Percentiles rank a stretch among this genome's conserved stretches.
Evolutionary conservation across 1,140 invertebrate species (phyloP).

Genomic region (Trichogramma pretiosum): DNA sequence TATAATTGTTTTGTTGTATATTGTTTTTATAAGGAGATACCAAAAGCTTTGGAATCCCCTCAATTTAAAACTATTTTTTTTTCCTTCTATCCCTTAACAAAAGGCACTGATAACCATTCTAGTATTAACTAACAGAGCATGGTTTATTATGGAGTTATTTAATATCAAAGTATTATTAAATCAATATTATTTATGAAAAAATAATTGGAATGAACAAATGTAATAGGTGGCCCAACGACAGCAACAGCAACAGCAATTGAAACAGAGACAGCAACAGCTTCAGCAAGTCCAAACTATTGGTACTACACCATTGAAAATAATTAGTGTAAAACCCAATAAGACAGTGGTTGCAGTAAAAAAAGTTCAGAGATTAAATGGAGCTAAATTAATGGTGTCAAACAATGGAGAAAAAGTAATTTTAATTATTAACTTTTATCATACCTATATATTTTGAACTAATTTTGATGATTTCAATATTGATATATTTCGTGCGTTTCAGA

Average conservation of each 20-base stretch:
- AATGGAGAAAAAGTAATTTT: slow-evolving; percentile 40
- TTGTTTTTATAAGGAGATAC: too few relatives aligned
- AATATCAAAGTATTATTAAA: too few relatives aligned
- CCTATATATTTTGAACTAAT: neutral
- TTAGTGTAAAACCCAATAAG: slow-evolving; percentile 43
- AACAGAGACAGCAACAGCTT: slow-evolving; percentile 46
- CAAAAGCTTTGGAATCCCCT: too few relatives aligned
- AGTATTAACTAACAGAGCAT: too few relatives aligned
- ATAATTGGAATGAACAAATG: too few relatives aligned
- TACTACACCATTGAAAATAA: slow-evolving; percentile 30
- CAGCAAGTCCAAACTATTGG: slow-evolving; percentile 31
- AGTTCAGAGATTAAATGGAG: slow-evolving; percentile 43
- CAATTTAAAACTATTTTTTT: too few relatives aligned
- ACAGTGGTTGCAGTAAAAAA: slow-evolving; percentile 39
- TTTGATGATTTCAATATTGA: slow-evolving; percentile 6
- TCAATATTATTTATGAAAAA: too few relatives aligned
- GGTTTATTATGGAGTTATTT: too few relatives aligned
- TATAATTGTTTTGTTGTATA: too few relatives aligned
- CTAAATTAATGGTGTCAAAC: slow-evolving; percentile 41
- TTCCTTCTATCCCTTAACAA: too few relatives aligned
- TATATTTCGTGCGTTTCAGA: slow-evolving; percentile 26
- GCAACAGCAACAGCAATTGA: slow-evolving; percentile 50
- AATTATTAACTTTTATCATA: neutral
- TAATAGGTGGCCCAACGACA: slow-evolving; percentile 57
- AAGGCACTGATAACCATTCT: too few relatives aligned